Conservation (phyloP, 2,888 invertebrate genomes). For the Tenthredo notha region DNA sequence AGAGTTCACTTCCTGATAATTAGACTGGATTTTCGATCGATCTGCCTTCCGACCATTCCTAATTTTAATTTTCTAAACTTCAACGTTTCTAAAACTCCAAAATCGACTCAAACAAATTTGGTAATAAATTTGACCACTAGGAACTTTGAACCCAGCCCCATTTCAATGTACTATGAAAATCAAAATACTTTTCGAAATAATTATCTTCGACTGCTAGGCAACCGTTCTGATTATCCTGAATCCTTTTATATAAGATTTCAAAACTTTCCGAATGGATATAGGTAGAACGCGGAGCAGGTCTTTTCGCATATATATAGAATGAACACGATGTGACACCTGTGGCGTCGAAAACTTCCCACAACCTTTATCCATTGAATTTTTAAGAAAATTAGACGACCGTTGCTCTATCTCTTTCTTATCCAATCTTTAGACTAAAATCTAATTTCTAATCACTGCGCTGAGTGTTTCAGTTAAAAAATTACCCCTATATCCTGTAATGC, state of each 20-base stretch:
- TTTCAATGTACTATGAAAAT: neutral
- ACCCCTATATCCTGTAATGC: neutral
- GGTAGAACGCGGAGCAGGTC: neutral
- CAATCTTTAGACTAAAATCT: neutral
- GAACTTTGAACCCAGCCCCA: neutral
- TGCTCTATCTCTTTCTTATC: neutral
- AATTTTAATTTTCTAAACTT: too few relatives aligned
- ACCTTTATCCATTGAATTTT: neutral
- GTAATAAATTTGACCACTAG: too few relatives aligned
- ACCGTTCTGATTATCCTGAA: neutral
- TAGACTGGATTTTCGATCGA: too few relatives aligned
- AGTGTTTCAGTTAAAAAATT: neutral
- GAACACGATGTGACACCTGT: conserved; percentile 30
- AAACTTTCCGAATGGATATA: neutral
- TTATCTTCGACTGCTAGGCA: neutral
- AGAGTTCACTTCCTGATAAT: too few relatives aligned
- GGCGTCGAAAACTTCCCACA: neutral
- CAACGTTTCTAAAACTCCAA: too few relatives aligned
- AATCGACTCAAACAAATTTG: too few relatives aligned
- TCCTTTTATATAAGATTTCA: neutral
- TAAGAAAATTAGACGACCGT: neutral
- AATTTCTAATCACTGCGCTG: neutral
- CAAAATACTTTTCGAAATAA: neutral
- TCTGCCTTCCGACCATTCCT: too few relatives aligned
- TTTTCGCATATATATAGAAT: neutral